phyloP scores from a whole-genome alignment of 1,140 invertebrate species.

The Meteorus sp. region DNA sequence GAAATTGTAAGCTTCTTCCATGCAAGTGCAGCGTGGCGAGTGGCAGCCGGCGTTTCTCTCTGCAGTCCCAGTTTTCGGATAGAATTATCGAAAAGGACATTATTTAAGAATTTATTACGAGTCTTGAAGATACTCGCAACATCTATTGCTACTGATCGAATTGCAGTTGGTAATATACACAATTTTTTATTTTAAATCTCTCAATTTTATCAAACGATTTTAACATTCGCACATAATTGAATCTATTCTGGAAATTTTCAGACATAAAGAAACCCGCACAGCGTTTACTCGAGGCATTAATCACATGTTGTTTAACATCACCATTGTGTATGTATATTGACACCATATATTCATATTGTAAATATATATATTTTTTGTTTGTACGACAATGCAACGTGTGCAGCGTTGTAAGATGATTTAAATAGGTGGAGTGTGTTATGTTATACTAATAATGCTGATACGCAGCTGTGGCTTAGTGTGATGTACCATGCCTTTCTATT shows the following conservation, averaged over 20 bases:
- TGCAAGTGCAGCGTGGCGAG: constrained; percentile 60
- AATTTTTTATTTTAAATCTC: constrained; percentile 6
- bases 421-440: not conserved
- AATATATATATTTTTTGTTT: no score
- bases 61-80: constrained; percentile 63
- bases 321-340: constrained; percentile 48
- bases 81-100: constrained; percentile 48
- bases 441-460: constrained; percentile 22
- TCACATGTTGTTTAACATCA: constrained; percentile 53
- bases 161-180: constrained; percentile 49
- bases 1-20: constrained; percentile 44
- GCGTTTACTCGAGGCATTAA: constrained; percentile 51
- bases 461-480: constrained; percentile 45
- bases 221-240: no score
- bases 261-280: constrained; percentile 52
- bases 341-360: not conserved
- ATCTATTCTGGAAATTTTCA: constrained; percentile 36
- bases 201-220: not conserved
- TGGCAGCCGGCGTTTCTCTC: constrained; percentile 61
- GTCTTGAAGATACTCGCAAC: constrained; percentile 44
- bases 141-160: constrained; percentile 42
- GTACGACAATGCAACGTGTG: not conserved
- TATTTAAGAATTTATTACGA: constrained; percentile 35
- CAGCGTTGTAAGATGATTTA: not conserved
- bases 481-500: no score